phyloP scores from a whole-genome alignment of 2,797 vertebrate species.

The Myotis daubentonii region DNA sequence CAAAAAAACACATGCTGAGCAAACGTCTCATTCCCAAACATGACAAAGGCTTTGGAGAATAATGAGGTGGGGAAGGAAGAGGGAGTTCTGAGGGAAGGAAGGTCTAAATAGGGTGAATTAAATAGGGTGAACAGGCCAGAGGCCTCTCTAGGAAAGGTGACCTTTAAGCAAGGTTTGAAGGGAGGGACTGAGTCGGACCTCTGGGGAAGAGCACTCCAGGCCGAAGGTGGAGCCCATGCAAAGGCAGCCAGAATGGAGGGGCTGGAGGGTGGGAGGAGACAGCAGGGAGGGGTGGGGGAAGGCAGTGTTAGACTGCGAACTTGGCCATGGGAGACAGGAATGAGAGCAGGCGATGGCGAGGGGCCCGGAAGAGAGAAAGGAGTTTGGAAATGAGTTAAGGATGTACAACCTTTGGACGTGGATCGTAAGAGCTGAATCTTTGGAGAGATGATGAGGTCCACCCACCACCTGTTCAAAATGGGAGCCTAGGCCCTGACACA shows the following conservation, averaged over 20 bases:
- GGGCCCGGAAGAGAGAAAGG: not conserved
- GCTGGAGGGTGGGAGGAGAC: not conserved
- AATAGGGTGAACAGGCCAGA: not conserved
- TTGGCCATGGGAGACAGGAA: not conserved
- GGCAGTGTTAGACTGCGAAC: accelerated
- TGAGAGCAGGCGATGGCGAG: not conserved
- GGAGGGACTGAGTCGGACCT: not conserved
- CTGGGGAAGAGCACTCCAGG: not conserved
- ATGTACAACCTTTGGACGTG: not conserved
- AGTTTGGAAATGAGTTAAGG: not conserved
- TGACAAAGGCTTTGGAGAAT: not conserved
- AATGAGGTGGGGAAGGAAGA: no score
- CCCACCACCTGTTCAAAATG: not conserved
- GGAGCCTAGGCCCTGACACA: not conserved
- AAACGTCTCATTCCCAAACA: not conserved
- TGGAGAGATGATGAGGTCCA: not conserved
- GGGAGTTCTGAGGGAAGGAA: accelerated
- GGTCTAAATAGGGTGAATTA: not conserved
- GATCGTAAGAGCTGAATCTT: not conserved
- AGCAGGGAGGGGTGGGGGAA: not conserved
- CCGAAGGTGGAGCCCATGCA: not conserved
- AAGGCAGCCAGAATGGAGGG: not conserved
- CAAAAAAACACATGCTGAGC: not conserved
- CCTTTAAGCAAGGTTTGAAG: not conserved
- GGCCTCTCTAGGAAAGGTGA: not conserved